Conservation (phyloP, 2,888 invertebrate genomes). For the Drosophila mimetica region DNA sequence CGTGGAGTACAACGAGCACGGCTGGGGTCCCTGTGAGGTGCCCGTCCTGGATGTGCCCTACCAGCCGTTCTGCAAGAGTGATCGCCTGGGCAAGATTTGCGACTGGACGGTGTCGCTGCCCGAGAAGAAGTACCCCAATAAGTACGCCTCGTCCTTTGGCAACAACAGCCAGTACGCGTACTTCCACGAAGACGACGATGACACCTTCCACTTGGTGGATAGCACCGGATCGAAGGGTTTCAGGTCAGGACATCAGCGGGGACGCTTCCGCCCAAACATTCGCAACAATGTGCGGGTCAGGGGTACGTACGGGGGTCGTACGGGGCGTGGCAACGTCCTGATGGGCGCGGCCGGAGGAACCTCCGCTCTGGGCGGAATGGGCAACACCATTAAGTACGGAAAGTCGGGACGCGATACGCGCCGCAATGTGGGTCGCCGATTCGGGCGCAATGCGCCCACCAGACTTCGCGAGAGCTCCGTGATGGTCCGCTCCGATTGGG, state of each 20-base stretch:
- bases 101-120: constrained; percentile 98
- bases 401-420: constrained; percentile 90
- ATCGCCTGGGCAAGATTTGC: constrained; percentile 98
- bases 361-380: constrained; percentile 85
- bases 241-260: constrained; percentile 95
- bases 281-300: constrained; percentile 85
- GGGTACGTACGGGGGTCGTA: too few relatives aligned
- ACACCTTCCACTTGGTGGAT: constrained; percentile 98
- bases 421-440: constrained; percentile 91
- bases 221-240: constrained; percentile 90
- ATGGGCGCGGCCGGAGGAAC: constrained; percentile 77
- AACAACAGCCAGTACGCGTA: constrained; percentile 98
- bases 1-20: constrained; percentile 85
- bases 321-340: constrained; percentile 85
- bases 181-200: constrained; percentile 99
- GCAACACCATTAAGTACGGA: constrained; percentile 91
- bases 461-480: constrained; percentile 99
- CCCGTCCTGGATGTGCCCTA: constrained; percentile 93
- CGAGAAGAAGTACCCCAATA: constrained; percentile 96
- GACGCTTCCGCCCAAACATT: constrained; percentile 93
- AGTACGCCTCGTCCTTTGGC: constrained; percentile 96
- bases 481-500: constrained; percentile 97
- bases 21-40: constrained; percentile 98
- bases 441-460: constrained; percentile 93
- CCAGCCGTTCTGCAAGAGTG: constrained; percentile 99